Evolutionary conservation across 2,888 invertebrate genomes (phyloP), one percentile per base, ranked within the genome.

Genomic region (Allophyes oxyacanthae): DNA sequence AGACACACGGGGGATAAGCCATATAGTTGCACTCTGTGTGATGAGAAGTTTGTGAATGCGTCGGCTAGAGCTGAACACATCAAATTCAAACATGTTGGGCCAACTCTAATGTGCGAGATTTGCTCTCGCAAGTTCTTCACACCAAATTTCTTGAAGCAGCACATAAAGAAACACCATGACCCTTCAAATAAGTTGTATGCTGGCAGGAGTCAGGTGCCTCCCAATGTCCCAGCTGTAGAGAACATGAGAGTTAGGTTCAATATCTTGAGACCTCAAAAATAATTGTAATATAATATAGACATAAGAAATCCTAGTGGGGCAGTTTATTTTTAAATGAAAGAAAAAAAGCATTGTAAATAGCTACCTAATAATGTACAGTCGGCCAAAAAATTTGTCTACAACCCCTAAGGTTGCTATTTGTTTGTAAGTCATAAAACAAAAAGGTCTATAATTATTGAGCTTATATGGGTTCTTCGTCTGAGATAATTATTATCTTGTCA

Each of bases 1-100:
- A 77, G 92, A 25, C 94, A 94, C 59, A 93, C 92, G 0, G 94
- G 94, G 0, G 94, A 93, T 57, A 91, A 89, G 50, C 93, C 93
- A 0, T 94, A 91, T 30, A 81, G 82, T 10, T 94, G 93, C 60
- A 85, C 88, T 11, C 56, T 82, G 28, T 94, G 93, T 42, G 77
- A 78, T 56, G 91, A 92, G 49, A 86, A 74, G 58, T 94, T 93
- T 79, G 91, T 94, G 0, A 93, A 93, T 74, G 88, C 93, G 0
- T 93, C 94, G 0, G 87, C 91, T 1, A 84, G 93, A 55, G 91
- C 91, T 4, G 93, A 94, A 50, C 94, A 94, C 62, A 87, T 90
- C 0, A 93, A 91, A 53, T 90, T 86, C 37, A 93, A 90, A 73
- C 93, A 93, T 68, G 76, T 88, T 0, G 91, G 88, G 0, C 94